Conservation (phyloP, 92 coral and sea anemone species). For the Parazoanthus atlanticus region DNA sequence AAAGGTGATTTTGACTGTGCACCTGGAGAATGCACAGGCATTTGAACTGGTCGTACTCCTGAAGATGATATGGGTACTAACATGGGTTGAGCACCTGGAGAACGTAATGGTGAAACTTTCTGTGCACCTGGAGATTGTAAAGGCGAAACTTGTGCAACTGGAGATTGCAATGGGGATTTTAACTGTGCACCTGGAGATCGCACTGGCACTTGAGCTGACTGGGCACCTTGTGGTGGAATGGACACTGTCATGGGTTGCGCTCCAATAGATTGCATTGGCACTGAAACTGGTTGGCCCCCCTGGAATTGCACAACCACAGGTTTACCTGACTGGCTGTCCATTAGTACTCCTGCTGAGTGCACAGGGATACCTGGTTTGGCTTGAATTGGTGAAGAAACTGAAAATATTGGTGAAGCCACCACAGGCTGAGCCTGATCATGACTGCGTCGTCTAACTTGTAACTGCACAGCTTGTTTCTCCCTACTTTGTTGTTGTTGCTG, state of each 20-base stretch:
- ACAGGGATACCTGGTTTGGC: background rate
- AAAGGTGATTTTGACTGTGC: slow-evolving; percentile 2
- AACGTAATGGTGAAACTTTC: background rate
- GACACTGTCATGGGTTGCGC: background rate
- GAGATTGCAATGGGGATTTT: background rate
- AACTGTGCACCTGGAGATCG: background rate
- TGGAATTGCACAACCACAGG: slow-evolving; percentile 2
- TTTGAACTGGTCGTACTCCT: background rate
- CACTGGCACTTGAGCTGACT: background rate
- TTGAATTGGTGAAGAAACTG: slow-evolving; percentile 3
- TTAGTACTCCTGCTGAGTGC: slow-evolving; percentile 3
- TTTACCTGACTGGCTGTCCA: background rate
- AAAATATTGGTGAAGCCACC: background rate
- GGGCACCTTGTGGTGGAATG: background rate
- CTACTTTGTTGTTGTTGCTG: background rate
- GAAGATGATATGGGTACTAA: background rate
- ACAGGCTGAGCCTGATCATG: background rate
- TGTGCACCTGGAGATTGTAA: background rate
- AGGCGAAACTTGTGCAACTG: background rate
- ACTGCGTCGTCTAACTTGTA: background rate
- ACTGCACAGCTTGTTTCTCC: background rate
- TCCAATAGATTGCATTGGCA: background rate
- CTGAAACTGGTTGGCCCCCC: slow-evolving; percentile 3
- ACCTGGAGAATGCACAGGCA: background rate
- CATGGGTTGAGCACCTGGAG: background rate